Percentiles rank a stretch among this genome's conserved stretches.
Evolutionary conservation across 2,113 vertebrate genomes (phyloP).

Genomic region (Cyprinodon brontotheroides): DNA sequence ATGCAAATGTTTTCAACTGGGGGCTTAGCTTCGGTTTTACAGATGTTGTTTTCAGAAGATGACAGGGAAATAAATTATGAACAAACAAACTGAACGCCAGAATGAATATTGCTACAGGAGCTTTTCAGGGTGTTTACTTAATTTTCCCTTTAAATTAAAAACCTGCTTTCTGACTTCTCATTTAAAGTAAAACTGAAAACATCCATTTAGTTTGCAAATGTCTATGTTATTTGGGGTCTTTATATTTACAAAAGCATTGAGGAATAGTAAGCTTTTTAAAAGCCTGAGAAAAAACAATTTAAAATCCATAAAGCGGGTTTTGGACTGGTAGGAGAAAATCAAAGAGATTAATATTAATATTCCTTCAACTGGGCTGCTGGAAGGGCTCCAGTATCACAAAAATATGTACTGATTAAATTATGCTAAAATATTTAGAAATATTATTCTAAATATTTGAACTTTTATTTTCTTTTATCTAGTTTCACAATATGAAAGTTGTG

Average conservation of each 20-base stretch:
- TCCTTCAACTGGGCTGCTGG: not conserved
- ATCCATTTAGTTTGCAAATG: not conserved
- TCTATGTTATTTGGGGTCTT: not conserved
- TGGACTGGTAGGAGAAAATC: not conserved
- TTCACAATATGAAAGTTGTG: no score
- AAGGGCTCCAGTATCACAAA: not conserved
- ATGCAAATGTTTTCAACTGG: not conserved
- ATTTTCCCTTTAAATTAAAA: not conserved
- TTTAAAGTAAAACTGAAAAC: not conserved
- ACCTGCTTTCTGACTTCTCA: not conserved
- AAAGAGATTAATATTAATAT: not conserved
- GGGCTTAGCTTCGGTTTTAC: not conserved
- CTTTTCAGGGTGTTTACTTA: not conserved
- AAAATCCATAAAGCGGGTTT: not conserved
- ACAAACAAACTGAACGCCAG: not conserved
- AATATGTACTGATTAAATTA: no score
- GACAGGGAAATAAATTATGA: not conserved
- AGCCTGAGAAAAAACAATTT: not conserved
- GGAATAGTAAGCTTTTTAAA: not conserved
- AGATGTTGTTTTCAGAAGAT: not conserved
- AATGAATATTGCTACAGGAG: not conserved
- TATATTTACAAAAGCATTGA: not conserved
- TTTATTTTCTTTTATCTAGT: no score
- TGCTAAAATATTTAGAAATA: no score
- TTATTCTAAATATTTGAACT: no score